Evolutionary conservation across 1,140 invertebrate species (phyloP), one percentile per base, ranked within the genome.

Genomic region (Branchinecta lynchi): DNA sequence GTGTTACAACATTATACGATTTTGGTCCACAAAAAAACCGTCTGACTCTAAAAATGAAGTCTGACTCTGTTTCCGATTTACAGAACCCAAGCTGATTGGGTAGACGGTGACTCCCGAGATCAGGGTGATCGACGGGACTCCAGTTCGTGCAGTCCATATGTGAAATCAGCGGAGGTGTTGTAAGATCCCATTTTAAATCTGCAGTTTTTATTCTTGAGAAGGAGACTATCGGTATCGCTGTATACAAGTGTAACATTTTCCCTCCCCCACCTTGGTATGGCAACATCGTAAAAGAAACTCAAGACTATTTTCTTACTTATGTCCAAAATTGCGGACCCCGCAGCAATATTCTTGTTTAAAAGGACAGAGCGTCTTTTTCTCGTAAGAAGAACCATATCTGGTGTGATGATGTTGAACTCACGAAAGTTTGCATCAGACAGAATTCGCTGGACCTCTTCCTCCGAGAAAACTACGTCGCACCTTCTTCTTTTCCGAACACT

Each of bases 281-380:
- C n/a, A n/a, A n/a, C n/a, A n/a, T n/a, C n/a, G n/a, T n/a, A n/a
- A n/a, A n/a, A n/a, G n/a, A n/a, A n/a, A n/a, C n/a, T n/a, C n/a
- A n/a, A n/a, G n/a, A n/a, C n/a, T n/a, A n/a, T n/a, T n/a, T n/a
- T n/a, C n/a, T n/a, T n/a, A n/a, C n/a, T n/a, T n/a, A n/a, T n/a
- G n/a, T n/a, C n/a, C n/a, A n/a, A n/a, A n/a, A n/a, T n/a, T n/a
- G n/a, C n/a, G n/a, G n/a, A n/a, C n/a, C n/a, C n/a, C n/a, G n/a
- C n/a, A n/a, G 9, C 46, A 51, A 51, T 51, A n/a, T 51, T 51
- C n/a, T 51, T 51, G 46, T 51, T 51, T 51, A 51, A 51, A 51
- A n/a, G 9, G 9, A 51, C 46, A 51, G 9, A 9, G 9, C 46
- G 9, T 51, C n/a, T n/a, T 51, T 51, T 9, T 51, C 46, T n/a